These are phyloP conservation scores for Drosophila miranda DNA, from an alignment of 1,140 invertebrate species.

Conservation along the genomic window DNA sequence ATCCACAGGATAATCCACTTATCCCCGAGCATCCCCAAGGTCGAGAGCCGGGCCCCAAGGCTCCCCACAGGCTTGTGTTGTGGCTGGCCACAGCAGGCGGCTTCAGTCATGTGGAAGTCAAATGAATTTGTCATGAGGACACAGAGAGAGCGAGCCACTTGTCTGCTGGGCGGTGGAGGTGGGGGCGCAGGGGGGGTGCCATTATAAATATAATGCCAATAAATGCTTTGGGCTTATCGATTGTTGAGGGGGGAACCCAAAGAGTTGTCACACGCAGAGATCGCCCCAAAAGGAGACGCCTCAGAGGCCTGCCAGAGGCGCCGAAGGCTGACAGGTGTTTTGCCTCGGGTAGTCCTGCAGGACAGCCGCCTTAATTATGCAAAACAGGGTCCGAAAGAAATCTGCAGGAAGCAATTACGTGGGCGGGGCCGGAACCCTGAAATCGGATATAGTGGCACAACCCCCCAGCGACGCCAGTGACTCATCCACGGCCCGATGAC, in stretches of 20 bases:
- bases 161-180: too few relatives aligned
- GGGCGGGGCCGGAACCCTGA: slow-evolving; percentile 57
- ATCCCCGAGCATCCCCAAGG: slow-evolving; percentile 32
- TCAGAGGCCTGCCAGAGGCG: not conserved
- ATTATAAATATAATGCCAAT: slow-evolving; percentile 64
- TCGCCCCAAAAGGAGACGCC: slow-evolving; percentile 17
- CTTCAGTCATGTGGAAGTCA: slow-evolving; percentile 60
- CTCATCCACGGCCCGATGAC: slow-evolving; percentile 65
- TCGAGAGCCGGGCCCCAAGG: too few relatives aligned
- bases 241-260: slow-evolving; percentile 43
- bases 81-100: slow-evolving; percentile 39
- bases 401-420: slow-evolving; percentile 77
- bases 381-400: slow-evolving; percentile 60
- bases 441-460: slow-evolving; percentile 71
- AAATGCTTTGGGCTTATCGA: slow-evolving; percentile 68
- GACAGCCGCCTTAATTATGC: slow-evolving; percentile 70
- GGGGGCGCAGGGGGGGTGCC: too few relatives aligned
- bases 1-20: slow-evolving; percentile 41
- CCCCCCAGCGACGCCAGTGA: slow-evolving; percentile 22
- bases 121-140: slow-evolving; percentile 72
- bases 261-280: slow-evolving; percentile 49
- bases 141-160: not conserved
- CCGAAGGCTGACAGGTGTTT: slow-evolving; percentile 77
- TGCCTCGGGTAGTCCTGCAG: slow-evolving; percentile 38
- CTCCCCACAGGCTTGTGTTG: slow-evolving; percentile 32